Evolutionary conservation across 2,888 invertebrate species (phyloP).

Genomic region (Drosophila melanocephala): DNA sequence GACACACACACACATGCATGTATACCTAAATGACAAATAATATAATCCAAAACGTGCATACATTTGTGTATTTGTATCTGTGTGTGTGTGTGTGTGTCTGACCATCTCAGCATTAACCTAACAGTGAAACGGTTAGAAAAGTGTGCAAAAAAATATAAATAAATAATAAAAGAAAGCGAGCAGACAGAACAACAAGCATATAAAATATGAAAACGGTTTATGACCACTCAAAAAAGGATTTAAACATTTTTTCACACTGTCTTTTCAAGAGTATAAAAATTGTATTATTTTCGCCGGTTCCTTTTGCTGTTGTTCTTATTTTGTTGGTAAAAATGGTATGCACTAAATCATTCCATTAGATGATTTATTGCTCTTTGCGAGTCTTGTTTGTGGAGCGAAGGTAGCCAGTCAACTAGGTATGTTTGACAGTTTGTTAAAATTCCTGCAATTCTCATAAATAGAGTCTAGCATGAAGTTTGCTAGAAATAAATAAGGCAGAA

Average conservation of each 20-base stretch:
- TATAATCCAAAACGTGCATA: slow-evolving; percentile 25
- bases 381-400: not conserved
- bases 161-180: slow-evolving; percentile 11
- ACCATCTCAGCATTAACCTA: slow-evolving; percentile 61
- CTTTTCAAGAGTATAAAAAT: slow-evolving; percentile 59
- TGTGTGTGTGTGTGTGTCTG: slow-evolving; percentile 11
- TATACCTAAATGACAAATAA: slow-evolving; percentile 19
- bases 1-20: not conserved
- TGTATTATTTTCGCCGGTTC: slow-evolving; percentile 14
- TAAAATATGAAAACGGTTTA: slow-evolving; percentile 62
- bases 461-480: slow-evolving; percentile 23
- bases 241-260: slow-evolving; percentile 55
- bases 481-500: slow-evolving; percentile 34
- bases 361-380: slow-evolving; percentile 68
- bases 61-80: slow-evolving; percentile 6
- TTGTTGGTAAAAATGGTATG: slow-evolving; percentile 28
- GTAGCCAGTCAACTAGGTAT: slow-evolving; percentile 14
- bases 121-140: slow-evolving; percentile 43
- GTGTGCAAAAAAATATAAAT: slow-evolving; percentile 25
- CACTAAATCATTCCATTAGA: slow-evolving; percentile 65
- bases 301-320: slow-evolving; percentile 8
- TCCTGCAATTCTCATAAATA: slow-evolving; percentile 7
- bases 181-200: slow-evolving; percentile 28
- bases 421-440: slow-evolving; percentile 27
- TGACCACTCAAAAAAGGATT: slow-evolving; percentile 67